A percentile compares a stretch with the other conserved stretches of the same genome.
phyloP scores from a whole-genome alignment of 2,888 invertebrate genomes.

The Cheilosia variabilis region DNA sequence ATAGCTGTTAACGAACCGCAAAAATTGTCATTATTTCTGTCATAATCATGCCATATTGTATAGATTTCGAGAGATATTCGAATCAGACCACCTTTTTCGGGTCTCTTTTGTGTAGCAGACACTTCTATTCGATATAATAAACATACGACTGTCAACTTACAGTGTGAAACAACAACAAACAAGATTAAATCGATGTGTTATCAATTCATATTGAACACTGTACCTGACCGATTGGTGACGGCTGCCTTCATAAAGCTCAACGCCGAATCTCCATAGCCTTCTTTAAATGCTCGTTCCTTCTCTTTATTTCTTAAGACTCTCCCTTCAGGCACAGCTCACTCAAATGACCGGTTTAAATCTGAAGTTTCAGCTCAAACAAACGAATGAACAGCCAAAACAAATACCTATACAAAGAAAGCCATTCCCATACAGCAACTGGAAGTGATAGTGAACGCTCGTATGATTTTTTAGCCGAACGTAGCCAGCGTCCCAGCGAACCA shows the following conservation, averaged over 20 bases:
- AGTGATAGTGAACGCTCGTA: conserved; percentile 49
- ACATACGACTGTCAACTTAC: too few relatives aligned
- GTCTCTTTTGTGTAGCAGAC: too few relatives aligned
- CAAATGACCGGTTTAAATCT: conserved; percentile 15
- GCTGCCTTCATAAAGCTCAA: background rate
- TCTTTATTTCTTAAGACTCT: background rate
- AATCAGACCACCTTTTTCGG: too few relatives aligned
- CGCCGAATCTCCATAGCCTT: conserved; percentile 9
- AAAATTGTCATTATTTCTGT: too few relatives aligned
- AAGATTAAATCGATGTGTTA: background rate
- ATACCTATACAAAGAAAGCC: conserved; percentile 5
- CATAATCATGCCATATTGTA: too few relatives aligned
- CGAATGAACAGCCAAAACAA: background rate
- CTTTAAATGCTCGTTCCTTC: background rate
- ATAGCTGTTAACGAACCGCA: too few relatives aligned
- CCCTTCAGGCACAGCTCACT: background rate
- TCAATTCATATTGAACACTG: background rate
- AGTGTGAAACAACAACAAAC: background rate
- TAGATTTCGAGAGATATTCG: too few relatives aligned
- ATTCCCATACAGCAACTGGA: conserved; percentile 1
- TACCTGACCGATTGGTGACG: background rate
- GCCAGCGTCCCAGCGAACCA: conserved; percentile 22
- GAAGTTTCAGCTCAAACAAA: conserved; percentile 21
- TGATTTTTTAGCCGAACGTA: conserved; percentile 53
- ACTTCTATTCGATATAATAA: too few relatives aligned